Base-by-base conservation (phyloP, 2,797 vertebrate genomes). In the Ptychadena robeensis region DNA sequence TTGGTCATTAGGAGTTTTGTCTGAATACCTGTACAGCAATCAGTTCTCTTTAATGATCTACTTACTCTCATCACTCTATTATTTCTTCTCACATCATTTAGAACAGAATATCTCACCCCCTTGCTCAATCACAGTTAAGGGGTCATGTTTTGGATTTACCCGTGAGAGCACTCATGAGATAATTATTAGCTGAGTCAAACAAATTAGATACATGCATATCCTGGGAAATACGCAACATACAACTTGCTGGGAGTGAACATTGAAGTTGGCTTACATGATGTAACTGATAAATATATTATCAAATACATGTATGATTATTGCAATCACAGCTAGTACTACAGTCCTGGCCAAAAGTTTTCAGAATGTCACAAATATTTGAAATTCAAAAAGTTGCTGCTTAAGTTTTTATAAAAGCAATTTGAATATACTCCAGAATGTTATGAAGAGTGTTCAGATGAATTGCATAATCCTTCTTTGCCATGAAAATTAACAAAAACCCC, bases 1-100 rank as follows among this genome's bases (percentile, higher is more conserved):
- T 25, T 81, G 72, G 72, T 59, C 79, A 81, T 82, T 74, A 82
- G 35, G 25, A 48, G n/a, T 27, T 68, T 78, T 68, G 75, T 78
- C 64, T 78, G 57, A 78, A 48, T 68, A 78, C 40, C 22, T 78
- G 75, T 68, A 78, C 14, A 78, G 18, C 44, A 67, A 67, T 77
- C 38, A 57, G 64, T 68, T 65, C 64, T 27, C 3, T 78, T 68
- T 53, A 78, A 68, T 53, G 40, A 68, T 68, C 22, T 68, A 34
- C 63, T 78, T 68, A 68, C 40, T 78, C 11, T 38, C 12, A 48
- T 48, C 59, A 44, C 35, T 81, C 79, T 70, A 70, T 38, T 79
- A 34, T 79, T 69, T 38, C 66, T 70, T 15, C 27, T 53, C 44
- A 63, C 12, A 37, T 63, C 48, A 31, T 34, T 57, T 72, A 40